Evolutionary conservation across 2,113 vertebrate genomes (phyloP).

Genomic region (Anoura caudifer): DNA sequence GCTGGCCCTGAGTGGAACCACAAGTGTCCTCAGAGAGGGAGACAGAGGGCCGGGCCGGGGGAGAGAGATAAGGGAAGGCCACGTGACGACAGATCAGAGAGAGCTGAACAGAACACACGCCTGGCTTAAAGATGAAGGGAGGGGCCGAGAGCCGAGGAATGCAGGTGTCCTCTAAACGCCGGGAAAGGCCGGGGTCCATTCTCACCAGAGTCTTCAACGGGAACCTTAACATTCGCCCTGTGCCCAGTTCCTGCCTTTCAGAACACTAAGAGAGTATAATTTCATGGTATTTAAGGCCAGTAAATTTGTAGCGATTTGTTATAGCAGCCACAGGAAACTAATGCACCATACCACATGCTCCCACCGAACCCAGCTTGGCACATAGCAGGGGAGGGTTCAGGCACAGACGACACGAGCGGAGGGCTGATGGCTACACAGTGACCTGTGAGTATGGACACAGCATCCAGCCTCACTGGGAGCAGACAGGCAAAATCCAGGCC

Average conservation of each 20-base stretch:
- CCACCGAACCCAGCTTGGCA: too few relatives aligned
- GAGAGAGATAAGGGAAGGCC: not conserved
- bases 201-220: not conserved
- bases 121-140: not conserved
- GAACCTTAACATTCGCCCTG: not conserved
- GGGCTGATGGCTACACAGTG: accelerated
- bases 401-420: accelerated
- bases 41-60: not conserved
- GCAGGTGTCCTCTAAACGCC: not conserved
- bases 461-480: accelerated
- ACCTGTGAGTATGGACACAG: not conserved
- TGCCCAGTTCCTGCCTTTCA: not conserved
- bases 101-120: not conserved
- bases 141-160: not conserved
- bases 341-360: accelerated
- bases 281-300: not conserved
- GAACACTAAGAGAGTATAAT: accelerated
- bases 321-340: accelerated
- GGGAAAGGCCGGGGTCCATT: not conserved
- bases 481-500: not conserved
- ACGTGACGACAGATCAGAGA: not conserved
- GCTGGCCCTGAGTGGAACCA: accelerated
- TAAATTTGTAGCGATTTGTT: accelerated
- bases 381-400: accelerated
- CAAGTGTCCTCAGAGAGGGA: not conserved